Evolutionary conservation across 1,140 invertebrate species (phyloP).

Genomic region (Drosophila arawakana): DNA sequence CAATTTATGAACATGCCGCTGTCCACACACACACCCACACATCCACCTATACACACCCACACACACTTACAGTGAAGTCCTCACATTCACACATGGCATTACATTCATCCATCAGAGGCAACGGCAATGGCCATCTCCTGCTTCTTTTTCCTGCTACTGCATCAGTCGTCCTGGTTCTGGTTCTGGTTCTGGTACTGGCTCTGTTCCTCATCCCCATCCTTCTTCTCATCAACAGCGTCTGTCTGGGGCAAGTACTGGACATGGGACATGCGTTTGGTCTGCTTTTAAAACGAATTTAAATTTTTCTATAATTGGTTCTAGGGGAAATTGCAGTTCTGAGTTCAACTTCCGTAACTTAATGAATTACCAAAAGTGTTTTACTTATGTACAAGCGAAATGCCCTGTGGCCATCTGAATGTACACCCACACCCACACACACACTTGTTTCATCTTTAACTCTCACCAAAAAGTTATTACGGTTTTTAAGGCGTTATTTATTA

Average conservation of each 20-base stretch:
- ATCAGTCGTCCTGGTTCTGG: slow-evolving; percentile 6
- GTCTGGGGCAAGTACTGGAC: slow-evolving; percentile 54
- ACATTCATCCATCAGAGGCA: slow-evolving; percentile 73
- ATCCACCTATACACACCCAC: slow-evolving; percentile 25
- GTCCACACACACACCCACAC: slow-evolving; percentile 66
- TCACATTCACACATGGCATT: slow-evolving; percentile 52
- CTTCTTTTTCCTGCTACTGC: background rate
- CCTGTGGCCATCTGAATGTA: slow-evolving; percentile 58
- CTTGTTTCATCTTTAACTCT: too few species aligned
- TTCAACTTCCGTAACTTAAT: slow-evolving; percentile 85
- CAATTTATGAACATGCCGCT: slow-evolving; percentile 84
- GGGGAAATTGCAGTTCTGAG: slow-evolving; percentile 85
- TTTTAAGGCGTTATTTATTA: too few species aligned
- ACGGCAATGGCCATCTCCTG: slow-evolving; percentile 35
- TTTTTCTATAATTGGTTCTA: slow-evolving; percentile 85
- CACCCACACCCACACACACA: background rate
- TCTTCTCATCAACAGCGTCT: slow-evolving; percentile 20
- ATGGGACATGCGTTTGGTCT: slow-evolving; percentile 67
- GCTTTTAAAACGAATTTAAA: slow-evolving; percentile 84
- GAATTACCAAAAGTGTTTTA: slow-evolving; percentile 84
- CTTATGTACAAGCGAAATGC: slow-evolving; percentile 71
- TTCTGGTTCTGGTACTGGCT: too few species aligned
- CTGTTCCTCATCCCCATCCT: background rate
- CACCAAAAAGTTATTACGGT: too few species aligned
- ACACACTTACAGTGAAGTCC: background rate